A percentile compares a stretch with the other conserved stretches of the same genome.
phyloP scores from a whole-genome alignment of 2,113 vertebrate species.

The Phasianus colchicus region DNA sequence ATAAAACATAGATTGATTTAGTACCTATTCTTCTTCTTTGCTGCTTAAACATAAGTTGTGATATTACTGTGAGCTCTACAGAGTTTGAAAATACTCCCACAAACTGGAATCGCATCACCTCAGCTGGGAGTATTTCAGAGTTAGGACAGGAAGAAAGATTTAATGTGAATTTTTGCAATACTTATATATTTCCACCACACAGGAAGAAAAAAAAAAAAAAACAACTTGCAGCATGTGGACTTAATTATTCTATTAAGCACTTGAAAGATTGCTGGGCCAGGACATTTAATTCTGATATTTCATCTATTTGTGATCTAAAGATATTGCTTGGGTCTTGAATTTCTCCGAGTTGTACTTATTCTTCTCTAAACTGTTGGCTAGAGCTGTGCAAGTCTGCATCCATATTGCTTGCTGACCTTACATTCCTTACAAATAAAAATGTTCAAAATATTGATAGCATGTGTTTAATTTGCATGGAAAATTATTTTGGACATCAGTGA shows the following conservation, averaged over 20 bases:
- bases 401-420: background rate
- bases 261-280: background rate
- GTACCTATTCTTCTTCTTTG: background rate
- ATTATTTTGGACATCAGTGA: background rate
- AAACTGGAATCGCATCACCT: background rate
- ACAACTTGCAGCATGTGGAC: background rate
- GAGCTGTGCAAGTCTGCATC: background rate
- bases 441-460: background rate
- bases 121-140: background rate
- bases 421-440: background rate
- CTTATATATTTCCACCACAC: background rate
- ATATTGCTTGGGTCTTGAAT: background rate
- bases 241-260: background rate
- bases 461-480: background rate
- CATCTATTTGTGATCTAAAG: background rate
- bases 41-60: background rate
- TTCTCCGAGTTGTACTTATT: background rate
- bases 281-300: background rate
- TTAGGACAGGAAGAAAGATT: background rate
- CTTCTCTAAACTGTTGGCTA: background rate
- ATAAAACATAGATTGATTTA: background rate
- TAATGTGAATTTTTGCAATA: background rate
- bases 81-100: background rate
- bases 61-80: background rate
- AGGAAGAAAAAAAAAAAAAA: background rate